Conservation (phyloP, 1,140 invertebrate species). For the Eriosoma lanigerum region DNA sequence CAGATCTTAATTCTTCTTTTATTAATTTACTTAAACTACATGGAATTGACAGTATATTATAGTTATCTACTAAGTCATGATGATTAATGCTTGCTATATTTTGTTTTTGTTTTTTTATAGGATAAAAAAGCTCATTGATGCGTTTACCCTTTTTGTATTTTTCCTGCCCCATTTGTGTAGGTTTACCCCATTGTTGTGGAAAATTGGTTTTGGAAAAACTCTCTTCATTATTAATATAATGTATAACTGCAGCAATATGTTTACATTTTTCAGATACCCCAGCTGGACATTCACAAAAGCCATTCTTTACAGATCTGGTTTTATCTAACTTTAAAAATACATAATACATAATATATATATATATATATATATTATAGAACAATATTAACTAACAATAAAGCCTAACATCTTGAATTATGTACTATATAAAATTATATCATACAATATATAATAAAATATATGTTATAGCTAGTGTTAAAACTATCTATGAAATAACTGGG, state of each 20-base stretch:
- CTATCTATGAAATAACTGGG: too few species aligned
- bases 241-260: neutral
- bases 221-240: constrained; percentile 23
- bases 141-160: constrained; percentile 20
- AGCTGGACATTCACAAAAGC: constrained; percentile 11
- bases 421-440: neutral
- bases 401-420: neutral
- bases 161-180: neutral
- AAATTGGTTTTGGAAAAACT: constrained; percentile 6
- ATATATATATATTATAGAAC: neutral
- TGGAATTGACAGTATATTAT: constrained; percentile 9
- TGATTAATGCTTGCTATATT: neutral
- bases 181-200: constrained; percentile 3
- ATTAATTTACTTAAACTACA: constrained; percentile 11
- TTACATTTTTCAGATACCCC: constrained; percentile 9
- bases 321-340: constrained; percentile 7
- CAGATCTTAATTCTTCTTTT: constrained; percentile 11
- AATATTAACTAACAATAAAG: constrained; percentile 18
- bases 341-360: neutral
- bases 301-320: neutral
- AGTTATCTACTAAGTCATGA: neutral
- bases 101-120: neutral
- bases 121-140: neutral
- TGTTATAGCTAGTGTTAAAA: too few species aligned
- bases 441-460: too few species aligned